These are phyloP conservation scores for Drosophila percnosoma DNA, from an alignment of 2,888 invertebrate genomes.

Conservation along the genomic window DNA sequence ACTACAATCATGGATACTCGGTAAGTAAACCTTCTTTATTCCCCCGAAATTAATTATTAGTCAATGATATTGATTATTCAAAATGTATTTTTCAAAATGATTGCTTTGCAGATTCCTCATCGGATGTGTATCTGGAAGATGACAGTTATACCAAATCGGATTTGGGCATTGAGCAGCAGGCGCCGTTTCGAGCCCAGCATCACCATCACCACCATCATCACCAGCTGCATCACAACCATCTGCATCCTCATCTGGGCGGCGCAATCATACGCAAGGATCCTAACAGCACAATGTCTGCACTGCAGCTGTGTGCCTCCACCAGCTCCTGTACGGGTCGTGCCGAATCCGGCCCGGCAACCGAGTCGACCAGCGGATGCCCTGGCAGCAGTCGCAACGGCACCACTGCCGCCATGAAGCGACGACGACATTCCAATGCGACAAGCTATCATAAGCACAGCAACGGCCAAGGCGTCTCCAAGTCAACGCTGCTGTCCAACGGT, in stretches of 20 bases:
- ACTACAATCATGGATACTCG: slow-evolving; percentile 80
- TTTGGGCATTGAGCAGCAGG: slow-evolving; percentile 83
- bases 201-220: slow-evolving; percentile 64
- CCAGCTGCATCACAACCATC: slow-evolving; percentile 66
- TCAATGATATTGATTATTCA: background rate
- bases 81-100: background rate
- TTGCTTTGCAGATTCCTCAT: slow-evolving; percentile 79
- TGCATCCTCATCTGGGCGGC: slow-evolving; percentile 62
- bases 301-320: slow-evolving; percentile 84
- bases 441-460: slow-evolving; percentile 72
- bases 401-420: slow-evolving; percentile 74
- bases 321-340: slow-evolving; percentile 34
- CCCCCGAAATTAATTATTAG: background rate
- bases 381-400: slow-evolving; percentile 37
- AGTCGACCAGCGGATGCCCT: slow-evolving; percentile 9
- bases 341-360: slow-evolving; percentile 28
- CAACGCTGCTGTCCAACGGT: slow-evolving; percentile 40
- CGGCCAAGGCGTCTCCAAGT: slow-evolving; percentile 47
- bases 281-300: slow-evolving; percentile 88
- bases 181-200: slow-evolving; percentile 59
- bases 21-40: slow-evolving; percentile 39
- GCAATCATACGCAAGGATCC: slow-evolving; percentile 87
- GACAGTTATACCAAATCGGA: slow-evolving; percentile 85
- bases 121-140: slow-evolving; percentile 84
- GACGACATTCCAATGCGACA: slow-evolving; percentile 85